phyloP scores from a whole-genome alignment of 2,797 vertebrate genomes.

The Clarias platycephalus region DNA sequence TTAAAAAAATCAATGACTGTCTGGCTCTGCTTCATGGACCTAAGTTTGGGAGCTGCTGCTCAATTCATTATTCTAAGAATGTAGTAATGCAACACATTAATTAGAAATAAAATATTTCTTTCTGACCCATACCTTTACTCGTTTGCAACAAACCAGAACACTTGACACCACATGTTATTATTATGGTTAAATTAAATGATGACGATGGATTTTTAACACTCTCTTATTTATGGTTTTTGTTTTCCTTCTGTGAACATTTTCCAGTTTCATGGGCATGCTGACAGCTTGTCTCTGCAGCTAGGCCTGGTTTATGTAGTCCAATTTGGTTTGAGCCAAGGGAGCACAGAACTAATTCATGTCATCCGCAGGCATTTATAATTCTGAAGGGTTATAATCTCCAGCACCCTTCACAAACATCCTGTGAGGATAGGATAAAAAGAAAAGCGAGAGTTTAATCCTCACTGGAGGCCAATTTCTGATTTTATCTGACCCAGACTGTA shows the following conservation, averaged over 20 bases:
- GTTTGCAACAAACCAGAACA: background rate
- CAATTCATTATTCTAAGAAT: background rate
- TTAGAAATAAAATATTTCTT: background rate
- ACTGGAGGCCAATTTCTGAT: background rate
- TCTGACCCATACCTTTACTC: background rate
- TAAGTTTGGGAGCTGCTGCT: background rate
- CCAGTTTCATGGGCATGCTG: constrained; percentile 17
- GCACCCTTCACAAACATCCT: background rate
- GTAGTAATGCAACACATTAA: background rate
- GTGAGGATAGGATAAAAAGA: background rate
- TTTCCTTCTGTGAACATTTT: background rate
- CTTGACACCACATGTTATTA: background rate
- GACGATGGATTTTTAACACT: background rate
- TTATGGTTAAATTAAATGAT: background rate
- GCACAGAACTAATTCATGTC: constrained; percentile 13
- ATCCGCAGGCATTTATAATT: constrained; percentile 10
- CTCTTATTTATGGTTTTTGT: too few species aligned
- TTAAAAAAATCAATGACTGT: background rate
- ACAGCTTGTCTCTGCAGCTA: constrained; percentile 31
- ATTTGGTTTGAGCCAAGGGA: constrained; percentile 12
- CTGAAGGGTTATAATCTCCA: constrained; percentile 1
- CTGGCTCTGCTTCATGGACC: background rate
- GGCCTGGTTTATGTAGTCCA: background rate
- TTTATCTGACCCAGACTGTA: background rate
- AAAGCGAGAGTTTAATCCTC: background rate